Evolutionary conservation across 2,888 invertebrate species (phyloP).

Genomic region (Gortyna flavago): DNA sequence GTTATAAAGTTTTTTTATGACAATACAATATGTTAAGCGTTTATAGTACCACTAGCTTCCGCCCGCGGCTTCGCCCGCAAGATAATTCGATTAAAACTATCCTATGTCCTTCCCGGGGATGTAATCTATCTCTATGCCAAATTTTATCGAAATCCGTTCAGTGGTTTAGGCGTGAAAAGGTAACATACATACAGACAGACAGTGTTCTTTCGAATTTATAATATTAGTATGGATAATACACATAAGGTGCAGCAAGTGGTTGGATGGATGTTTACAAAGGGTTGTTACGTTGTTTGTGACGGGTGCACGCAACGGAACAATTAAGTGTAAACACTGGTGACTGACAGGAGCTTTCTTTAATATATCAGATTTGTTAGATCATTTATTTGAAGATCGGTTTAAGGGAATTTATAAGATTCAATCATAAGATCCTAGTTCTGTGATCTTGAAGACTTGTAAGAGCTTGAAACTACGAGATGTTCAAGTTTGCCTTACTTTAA

Average conservation of each 20-base stretch:
- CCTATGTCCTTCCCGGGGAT: no score
- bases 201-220: no score
- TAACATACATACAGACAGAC: no score
- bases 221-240: no score
- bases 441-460: neutral
- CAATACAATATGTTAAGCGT: constrained; percentile 26
- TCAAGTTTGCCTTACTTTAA: neutral
- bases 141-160: no score
- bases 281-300: constrained; percentile 31
- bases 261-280: constrained; percentile 35
- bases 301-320: constrained; percentile 14
- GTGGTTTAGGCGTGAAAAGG: no score
- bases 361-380: neutral
- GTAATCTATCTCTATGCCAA: no score
- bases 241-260: constrained; percentile 31
- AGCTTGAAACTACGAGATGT: neutral
- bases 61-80: no score
- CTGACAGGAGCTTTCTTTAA: neutral
- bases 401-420: neutral
- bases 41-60: constrained; percentile 13
- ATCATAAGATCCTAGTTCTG: no score
- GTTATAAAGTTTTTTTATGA: constrained; percentile 2
- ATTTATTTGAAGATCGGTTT: neutral
- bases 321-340: neutral
- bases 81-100: no score